Evolutionary conservation across 2,888 invertebrate species (phyloP).

Genomic region (Teleogryllus oceanicus): DNA sequence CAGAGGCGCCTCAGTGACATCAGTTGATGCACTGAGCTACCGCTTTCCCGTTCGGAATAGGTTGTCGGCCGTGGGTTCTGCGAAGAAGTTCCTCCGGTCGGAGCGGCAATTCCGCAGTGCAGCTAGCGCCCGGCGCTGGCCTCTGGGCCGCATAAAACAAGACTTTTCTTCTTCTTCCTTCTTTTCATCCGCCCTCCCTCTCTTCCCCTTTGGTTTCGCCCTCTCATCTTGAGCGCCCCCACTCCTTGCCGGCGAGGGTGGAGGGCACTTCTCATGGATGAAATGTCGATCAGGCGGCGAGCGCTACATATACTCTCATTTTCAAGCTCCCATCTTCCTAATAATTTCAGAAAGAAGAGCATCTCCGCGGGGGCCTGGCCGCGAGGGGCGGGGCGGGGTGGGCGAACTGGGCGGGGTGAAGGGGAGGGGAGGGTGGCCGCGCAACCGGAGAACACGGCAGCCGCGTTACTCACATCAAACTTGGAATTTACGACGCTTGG

Average conservation of each 20-base stretch:
- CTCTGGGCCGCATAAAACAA: no score
- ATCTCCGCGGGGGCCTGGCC: background rate
- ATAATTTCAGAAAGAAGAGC: constrained; percentile 18
- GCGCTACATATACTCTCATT: constrained; percentile 2
- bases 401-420: background rate
- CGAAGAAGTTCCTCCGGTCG: no score
- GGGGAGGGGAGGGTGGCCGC: background rate
- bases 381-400: background rate
- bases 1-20: no score
- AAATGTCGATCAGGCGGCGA: background rate
- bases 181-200: no score
- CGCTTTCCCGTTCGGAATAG: no score
- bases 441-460: background rate
- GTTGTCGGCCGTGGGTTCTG: no score
- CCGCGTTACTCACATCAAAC: constrained; percentile 33
- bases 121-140: no score
- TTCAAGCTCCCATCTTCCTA: constrained; percentile 12
- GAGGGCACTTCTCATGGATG: background rate
- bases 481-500: constrained; percentile 37
- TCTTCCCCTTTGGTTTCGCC: background rate
- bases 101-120: no score
- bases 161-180: no score
- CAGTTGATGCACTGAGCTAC: no score
- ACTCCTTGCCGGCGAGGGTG: background rate
- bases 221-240: background rate